phyloP scores from a whole-genome alignment of 2,113 vertebrate species.

The Salvelinus alpinus region DNA sequence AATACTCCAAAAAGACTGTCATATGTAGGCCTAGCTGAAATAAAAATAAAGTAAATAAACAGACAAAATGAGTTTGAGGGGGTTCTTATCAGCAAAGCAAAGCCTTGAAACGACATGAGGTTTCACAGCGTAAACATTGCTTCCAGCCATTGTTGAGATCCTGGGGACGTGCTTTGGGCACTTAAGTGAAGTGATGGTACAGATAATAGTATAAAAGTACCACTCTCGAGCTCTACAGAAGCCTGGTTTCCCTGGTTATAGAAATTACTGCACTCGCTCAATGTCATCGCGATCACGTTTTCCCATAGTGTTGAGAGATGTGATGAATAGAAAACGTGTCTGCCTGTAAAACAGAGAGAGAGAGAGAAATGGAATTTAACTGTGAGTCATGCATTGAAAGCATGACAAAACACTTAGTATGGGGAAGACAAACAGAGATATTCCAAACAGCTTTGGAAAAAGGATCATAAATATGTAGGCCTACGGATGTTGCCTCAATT shows the following conservation, averaged over 20 bases:
- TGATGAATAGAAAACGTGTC: conserved; percentile 25
- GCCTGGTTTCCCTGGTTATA: conserved; percentile 17
- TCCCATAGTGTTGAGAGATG: neutral
- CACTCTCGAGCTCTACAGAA: conserved; percentile 26
- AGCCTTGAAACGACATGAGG: conserved; percentile 35
- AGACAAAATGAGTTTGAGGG: neutral
- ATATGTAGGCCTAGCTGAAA: neutral
- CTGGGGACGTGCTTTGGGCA: conserved; percentile 40
- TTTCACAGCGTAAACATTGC: conserved; percentile 50
- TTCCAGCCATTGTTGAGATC: conserved; percentile 50
- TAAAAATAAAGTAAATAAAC: conserved; percentile 10
- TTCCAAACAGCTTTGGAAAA: too few relatives aligned
- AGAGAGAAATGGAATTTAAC: neutral
- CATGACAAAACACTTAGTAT: too few relatives aligned
- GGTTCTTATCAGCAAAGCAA: too few relatives aligned
- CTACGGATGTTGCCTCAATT: neutral
- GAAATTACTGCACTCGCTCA: conserved; percentile 25
- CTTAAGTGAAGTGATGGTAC: conserved; percentile 25
- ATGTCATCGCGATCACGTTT: conserved; percentile 15
- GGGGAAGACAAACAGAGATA: too few relatives aligned
- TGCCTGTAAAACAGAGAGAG: conserved; percentile 13
- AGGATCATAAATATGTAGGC: neutral
- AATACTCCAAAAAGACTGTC: neutral
- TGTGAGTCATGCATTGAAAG: neutral
- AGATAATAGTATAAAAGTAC: conserved; percentile 43